Evolutionary conservation across 2,888 invertebrate species (phyloP).

Genomic region (Diploptera punctata): DNA sequence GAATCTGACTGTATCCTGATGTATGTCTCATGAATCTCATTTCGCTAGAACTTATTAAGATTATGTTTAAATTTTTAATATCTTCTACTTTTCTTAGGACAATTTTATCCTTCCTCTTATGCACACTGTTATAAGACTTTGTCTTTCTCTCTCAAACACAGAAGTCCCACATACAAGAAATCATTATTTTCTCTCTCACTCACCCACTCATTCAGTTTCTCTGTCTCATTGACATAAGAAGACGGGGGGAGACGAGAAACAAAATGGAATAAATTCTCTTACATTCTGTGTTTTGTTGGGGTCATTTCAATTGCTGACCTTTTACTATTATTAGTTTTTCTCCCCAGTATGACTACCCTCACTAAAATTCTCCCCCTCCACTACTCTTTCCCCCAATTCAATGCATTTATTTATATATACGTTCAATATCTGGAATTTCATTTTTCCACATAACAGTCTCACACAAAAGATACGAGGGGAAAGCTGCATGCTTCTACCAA

Average conservation of each 20-base stretch:
- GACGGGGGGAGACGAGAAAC: background rate
- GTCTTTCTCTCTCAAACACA: no score
- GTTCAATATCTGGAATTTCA: conserved; percentile 26
- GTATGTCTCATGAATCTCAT: no score
- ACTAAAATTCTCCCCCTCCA: background rate
- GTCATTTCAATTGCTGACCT: conserved; percentile 31
- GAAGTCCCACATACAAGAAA: no score
- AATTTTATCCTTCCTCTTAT: no score
- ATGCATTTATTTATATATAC: conserved; percentile 21
- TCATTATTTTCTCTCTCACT: no score
- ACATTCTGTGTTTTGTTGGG: background rate
- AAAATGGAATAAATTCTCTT: conserved; percentile 2
- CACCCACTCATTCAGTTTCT: background rate
- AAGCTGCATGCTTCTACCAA: background rate
- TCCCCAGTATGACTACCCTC: background rate
- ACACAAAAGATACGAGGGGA: background rate
- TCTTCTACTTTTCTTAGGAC: no score
- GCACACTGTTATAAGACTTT: no score
- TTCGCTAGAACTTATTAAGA: no score
- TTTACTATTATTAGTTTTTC: conserved; percentile 28
- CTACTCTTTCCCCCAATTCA: background rate
- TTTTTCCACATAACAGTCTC: conserved; percentile 20
- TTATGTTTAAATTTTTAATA: no score
- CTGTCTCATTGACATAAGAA: background rate
- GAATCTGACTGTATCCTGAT: no score